phyloP scores from a whole-genome alignment of 2,113 vertebrate species.

The Gobiocypris rarus region DNA sequence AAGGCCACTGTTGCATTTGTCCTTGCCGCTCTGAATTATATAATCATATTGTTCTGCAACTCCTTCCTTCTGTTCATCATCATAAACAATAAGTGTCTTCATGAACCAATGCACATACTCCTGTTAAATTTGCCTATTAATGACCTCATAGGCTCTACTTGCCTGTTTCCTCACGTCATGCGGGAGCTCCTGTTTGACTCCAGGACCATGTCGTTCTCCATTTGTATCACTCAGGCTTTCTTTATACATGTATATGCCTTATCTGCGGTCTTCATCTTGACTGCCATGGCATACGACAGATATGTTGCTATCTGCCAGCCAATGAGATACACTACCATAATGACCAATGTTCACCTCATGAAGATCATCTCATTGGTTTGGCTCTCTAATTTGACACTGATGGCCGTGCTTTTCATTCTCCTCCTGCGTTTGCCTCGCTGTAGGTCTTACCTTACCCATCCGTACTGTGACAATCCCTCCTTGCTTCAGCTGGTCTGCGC shows the following conservation, averaged over 20 bases:
- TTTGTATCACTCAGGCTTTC: slow-evolving; percentile 74
- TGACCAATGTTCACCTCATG: slow-evolving; percentile 66
- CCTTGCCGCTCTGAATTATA: slow-evolving; percentile 70
- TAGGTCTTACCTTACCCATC: slow-evolving; percentile 58
- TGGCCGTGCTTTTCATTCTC: slow-evolving; percentile 67
- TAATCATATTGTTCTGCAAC: slow-evolving; percentile 75
- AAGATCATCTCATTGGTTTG: slow-evolving; percentile 67
- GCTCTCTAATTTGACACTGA: slow-evolving; percentile 59
- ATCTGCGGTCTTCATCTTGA: slow-evolving; percentile 64
- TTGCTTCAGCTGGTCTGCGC: slow-evolving; percentile 70
- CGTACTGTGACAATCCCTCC: slow-evolving; percentile 73
- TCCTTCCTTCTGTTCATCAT: slow-evolving; percentile 70
- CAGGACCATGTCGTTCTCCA: slow-evolving; percentile 59
- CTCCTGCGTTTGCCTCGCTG: slow-evolving; percentile 73
- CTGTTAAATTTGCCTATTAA: slow-evolving; percentile 73
- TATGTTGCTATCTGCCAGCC: slow-evolving; percentile 77
- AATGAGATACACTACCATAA: slow-evolving; percentile 71
- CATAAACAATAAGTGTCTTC: slow-evolving; percentile 68
- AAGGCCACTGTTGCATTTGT: slow-evolving; percentile 61
- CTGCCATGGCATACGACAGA: slow-evolving; percentile 77
- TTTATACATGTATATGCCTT: slow-evolving; percentile 74
- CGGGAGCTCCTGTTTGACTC: slow-evolving; percentile 63
- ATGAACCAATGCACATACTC: slow-evolving; percentile 75
- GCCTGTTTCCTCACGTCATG: slow-evolving; percentile 65
- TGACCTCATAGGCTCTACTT: slow-evolving; percentile 73